Evolutionary conservation across 1,140 invertebrate species (phyloP).

Genomic region (Rhagoletis pomonella): DNA sequence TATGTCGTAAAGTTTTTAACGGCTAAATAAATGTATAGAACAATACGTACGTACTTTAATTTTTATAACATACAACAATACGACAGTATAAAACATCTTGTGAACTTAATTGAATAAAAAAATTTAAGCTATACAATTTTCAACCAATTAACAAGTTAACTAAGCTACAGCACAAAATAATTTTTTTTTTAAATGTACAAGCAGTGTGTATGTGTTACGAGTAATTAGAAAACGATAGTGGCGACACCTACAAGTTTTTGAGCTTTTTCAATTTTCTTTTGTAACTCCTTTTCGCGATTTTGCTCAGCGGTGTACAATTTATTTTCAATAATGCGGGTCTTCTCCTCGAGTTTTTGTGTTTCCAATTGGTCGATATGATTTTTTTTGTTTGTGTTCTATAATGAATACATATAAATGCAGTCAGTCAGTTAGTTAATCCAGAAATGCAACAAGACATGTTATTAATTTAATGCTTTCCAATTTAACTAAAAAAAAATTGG

Average conservation of each 20-base stretch:
- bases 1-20: too few species aligned
- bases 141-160: background rate
- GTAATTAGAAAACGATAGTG: conserved; percentile 51
- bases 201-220: conserved; percentile 19
- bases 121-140: background rate
- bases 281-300: conserved; percentile 86
- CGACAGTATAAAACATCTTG: too few species aligned
- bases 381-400: conserved; percentile 81
- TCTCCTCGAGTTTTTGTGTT: conserved; percentile 80
- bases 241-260: conserved; percentile 83
- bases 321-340: conserved; percentile 81
- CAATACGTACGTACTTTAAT: too few species aligned
- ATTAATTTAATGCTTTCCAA: conserved; percentile 8
- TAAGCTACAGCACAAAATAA: background rate
- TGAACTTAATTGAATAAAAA: too few species aligned
- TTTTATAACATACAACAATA: too few species aligned
- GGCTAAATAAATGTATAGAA: too few species aligned
- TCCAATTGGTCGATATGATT: conserved; percentile 78
- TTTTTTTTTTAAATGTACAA: background rate
- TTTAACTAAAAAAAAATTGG: background rate
- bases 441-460: conserved; percentile 50
- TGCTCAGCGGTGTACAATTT: conserved; percentile 84
- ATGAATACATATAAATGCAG: conserved; percentile 54
- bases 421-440: background rate
- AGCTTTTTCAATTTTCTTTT: conserved; percentile 86